Evolutionary conservation across 2,113 vertebrate genomes (phyloP).

Genomic region (Corydoras maculifer): DNA sequence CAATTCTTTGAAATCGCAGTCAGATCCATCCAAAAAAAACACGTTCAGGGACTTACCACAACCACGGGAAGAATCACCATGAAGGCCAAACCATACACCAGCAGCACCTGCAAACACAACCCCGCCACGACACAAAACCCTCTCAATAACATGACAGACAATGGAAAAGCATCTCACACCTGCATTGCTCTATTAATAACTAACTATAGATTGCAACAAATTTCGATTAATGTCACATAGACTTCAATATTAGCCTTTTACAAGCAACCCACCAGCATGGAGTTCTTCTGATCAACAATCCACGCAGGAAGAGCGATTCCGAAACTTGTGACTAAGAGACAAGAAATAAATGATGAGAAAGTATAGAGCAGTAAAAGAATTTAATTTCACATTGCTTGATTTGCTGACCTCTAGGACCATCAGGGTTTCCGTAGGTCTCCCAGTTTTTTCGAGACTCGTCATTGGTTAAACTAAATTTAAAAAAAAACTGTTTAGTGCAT

Average conservation of each 20-base stretch:
- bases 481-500: background rate
- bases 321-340: conserved; percentile 80
- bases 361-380: background rate
- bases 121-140: no score
- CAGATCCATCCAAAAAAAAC: no score
- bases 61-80: conserved; percentile 99
- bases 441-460: conserved; percentile 87
- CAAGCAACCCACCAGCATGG: conserved; percentile 80
- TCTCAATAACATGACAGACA: no score
- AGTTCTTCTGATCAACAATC: conserved; percentile 99
- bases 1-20: background rate
- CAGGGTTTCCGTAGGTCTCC: conserved; percentile 90
- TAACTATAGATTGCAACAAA: no score
- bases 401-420: conserved; percentile 85
- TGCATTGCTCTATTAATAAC: no score
- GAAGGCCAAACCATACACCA: conserved; percentile 95
- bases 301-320: conserved; percentile 95
- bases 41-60: conserved; percentile 73
- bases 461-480: conserved; percentile 81
- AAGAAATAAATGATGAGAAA: background rate
- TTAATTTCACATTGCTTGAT: background rate
- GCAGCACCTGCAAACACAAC: conserved; percentile 73
- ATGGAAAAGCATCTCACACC: no score
- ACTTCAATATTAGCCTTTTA: background rate
- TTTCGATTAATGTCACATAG: no score